Evolutionary conservation across 2,888 invertebrate genomes (phyloP).

Genomic region (Epistrophe grossulariae): DNA sequence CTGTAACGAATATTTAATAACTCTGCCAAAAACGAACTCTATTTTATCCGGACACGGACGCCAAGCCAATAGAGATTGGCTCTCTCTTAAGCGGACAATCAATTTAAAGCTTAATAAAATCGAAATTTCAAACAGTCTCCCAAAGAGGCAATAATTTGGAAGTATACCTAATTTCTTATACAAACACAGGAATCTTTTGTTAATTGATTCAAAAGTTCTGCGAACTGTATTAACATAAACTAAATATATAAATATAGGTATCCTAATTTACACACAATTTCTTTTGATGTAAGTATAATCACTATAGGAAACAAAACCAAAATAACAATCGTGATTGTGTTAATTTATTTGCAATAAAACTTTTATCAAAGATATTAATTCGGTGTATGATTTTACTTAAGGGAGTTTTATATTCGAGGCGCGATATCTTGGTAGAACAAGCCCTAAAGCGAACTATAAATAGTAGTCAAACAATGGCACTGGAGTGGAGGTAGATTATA

Average conservation of each 20-base stretch:
- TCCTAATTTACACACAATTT: neutral
- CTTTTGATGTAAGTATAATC: neutral
- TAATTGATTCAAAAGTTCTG: neutral
- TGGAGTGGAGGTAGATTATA: neutral
- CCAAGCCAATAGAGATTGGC: too few species aligned
- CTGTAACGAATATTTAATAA: too few species aligned
- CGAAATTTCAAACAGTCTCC: too few species aligned
- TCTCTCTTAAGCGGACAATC: too few species aligned
- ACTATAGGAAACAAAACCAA: slow-evolving; percentile 35
- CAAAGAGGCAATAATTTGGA: too few species aligned
- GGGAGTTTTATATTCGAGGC: neutral
- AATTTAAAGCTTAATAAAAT: too few species aligned
- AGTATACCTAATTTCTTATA: too few species aligned
- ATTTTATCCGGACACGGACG: too few species aligned
- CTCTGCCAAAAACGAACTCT: too few species aligned
- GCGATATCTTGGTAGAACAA: neutral
- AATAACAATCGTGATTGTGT: slow-evolving; percentile 51
- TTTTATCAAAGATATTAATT: slow-evolving; percentile 28
- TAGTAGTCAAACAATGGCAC: neutral
- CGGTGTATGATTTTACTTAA: neutral
- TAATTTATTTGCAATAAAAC: slow-evolving; percentile 36
- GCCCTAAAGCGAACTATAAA: neutral
- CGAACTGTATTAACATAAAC: neutral
- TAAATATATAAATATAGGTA: neutral
- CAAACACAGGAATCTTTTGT: neutral